A percentile compares a stretch with the other conserved stretches of the same genome.
These are phyloP conservation scores for Drosophila virilis DNA, from an alignment of 1,140 invertebrate genomes.

Conservation along the genomic window DNA sequence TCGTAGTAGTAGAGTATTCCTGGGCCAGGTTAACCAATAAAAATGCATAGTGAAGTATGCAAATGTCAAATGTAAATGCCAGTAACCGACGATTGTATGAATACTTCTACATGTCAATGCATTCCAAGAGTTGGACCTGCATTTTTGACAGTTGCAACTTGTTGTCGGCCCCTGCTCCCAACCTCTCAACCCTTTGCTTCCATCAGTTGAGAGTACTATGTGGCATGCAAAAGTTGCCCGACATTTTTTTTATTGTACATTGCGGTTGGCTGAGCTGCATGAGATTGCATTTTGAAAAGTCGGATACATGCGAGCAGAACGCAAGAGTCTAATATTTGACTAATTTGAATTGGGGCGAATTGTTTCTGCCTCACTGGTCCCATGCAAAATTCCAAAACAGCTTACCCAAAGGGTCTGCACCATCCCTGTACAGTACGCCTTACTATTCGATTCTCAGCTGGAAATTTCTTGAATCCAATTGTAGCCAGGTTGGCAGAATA, in stretches of 20 bases:
- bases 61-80: conserved; percentile 73
- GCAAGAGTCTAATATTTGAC: conserved; percentile 59
- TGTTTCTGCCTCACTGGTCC: conserved; percentile 43
- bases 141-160: conserved; percentile 74
- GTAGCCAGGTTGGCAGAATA: neutral
- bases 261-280: conserved; percentile 61
- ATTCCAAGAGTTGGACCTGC: conserved; percentile 53
- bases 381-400: conserved; percentile 28
- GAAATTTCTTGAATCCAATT: neutral
- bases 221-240: conserved; percentile 55
- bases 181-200: neutral
- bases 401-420: neutral
- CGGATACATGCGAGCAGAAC: conserved; percentile 35
- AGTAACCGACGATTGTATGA: conserved; percentile 55
- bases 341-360: conserved; percentile 57
- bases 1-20: neutral
- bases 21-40: conserved; percentile 57
- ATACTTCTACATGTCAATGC: conserved; percentile 63
- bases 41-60: conserved; percentile 68
- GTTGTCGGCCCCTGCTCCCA: conserved; percentile 38
- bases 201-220: conserved; percentile 10
- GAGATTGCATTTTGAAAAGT: conserved; percentile 55
- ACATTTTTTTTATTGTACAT: conserved; percentile 38
- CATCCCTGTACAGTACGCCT: neutral
- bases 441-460: conserved; percentile 6